Base-by-base conservation (phyloP, 1,140 invertebrate genomes). In the Drosophila guanche region DNA sequence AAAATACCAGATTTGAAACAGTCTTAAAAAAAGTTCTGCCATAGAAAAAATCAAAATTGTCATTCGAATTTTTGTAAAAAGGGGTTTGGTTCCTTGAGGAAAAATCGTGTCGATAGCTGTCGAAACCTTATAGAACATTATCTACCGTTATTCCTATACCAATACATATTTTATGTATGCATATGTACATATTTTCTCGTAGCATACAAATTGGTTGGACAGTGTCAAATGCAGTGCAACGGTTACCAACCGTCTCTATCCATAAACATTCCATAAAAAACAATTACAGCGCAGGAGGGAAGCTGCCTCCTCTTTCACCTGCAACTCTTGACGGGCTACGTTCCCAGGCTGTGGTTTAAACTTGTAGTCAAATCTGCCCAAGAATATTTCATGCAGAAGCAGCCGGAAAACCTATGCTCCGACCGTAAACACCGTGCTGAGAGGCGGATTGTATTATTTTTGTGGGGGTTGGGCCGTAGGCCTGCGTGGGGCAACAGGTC, bases 241-340 rank as follows among this genome's bases (percentile, higher is more conserved):
- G 48, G 47, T 47, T 42, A 51, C 69, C 68, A 51, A 71, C 43
- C 50, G 25, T 52, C 33, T 20, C 52, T 2, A 45, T 12, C 78
- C 83, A 86, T 88, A 86, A 86, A 86, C 76, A 86, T 86, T 88
- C 88, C 83, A 86, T 86, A 85, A 86, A 86, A 86, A 86, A 86
- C 83, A 88, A 86, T 86, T 86, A 86, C 83, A 76, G 79, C 70
- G 69, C 50, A 53, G 76, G 63, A 71, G 79, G 58, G 51, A 66
- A 53, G 73, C 78, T 37, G 10, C 42, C 14, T 37, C 16, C 57
- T 37, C 23, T 33, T 16, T 43, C 55, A 53, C 14, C 53, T 43
- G 59, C 45, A 58, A 51, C 60, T 58, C 62, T 68, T 77, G 81
- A 86, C 83, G 83, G 70, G 59, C 81, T 78, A 88, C 83, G 78